A percentile compares a stretch with the other conserved stretches of the same genome.
Evolutionary conservation across 2,113 vertebrate species (phyloP).

Genomic region (Craseonycteris thonglongyai): DNA sequence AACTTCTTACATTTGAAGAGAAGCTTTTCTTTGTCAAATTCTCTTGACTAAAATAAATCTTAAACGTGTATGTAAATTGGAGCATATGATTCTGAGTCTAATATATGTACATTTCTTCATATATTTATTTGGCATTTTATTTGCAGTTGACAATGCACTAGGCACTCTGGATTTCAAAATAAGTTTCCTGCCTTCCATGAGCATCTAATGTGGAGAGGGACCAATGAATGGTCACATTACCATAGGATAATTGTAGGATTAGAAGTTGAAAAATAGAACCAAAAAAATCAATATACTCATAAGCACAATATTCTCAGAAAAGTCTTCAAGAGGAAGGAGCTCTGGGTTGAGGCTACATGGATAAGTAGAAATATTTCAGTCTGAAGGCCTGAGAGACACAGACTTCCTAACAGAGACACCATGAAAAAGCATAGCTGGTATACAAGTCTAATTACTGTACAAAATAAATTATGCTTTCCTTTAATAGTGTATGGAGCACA

Average conservation of each 20-base stretch:
- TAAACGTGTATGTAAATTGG: neutral
- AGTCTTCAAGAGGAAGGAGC: neutral
- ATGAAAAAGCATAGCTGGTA: neutral
- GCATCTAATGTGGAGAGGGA: neutral
- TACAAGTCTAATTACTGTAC: neutral
- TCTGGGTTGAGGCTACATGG: neutral
- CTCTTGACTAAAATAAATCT: neutral
- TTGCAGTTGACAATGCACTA: neutral
- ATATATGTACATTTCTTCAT: neutral
- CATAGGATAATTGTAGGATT: neutral
- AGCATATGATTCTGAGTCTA: neutral
- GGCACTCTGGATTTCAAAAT: neutral
- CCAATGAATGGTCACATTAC: neutral
- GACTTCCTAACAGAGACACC: neutral
- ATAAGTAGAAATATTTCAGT: neutral
- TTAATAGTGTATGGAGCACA: neutral
- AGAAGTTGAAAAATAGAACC: neutral
- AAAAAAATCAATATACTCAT: neutral
- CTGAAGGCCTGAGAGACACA: neutral
- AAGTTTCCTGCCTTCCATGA: neutral
- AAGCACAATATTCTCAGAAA: neutral
- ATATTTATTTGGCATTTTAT: neutral
- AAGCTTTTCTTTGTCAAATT: neutral
- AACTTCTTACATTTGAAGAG: neutral
- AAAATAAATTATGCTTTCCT: constrained; percentile 31